Percentiles rank a stretch among this genome's conserved stretches.
phyloP scores from a whole-genome alignment of 2,113 vertebrate genomes.

The Holacanthus passer region DNA sequence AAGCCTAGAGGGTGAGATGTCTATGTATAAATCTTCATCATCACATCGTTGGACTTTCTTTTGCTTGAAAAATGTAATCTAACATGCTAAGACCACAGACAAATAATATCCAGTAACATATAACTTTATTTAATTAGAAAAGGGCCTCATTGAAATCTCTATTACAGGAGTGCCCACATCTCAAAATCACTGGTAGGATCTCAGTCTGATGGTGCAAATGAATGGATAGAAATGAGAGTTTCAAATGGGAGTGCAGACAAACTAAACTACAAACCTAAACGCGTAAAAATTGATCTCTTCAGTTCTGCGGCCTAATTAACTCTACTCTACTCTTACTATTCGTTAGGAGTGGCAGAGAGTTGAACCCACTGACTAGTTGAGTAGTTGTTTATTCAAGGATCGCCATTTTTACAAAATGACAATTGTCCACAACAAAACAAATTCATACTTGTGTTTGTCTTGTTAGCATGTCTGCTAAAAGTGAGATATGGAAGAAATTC shows the following conservation, averaged over 20 bases:
- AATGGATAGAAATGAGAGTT: no score
- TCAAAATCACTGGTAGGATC: background rate
- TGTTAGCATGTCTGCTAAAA: background rate
- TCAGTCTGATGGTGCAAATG: background rate
- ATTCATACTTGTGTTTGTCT: background rate
- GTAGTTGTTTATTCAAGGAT: background rate
- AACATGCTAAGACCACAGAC: background rate
- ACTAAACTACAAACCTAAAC: no score
- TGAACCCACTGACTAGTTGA: background rate
- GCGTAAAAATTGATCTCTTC: no score
- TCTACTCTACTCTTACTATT: slow-evolving; percentile 49
- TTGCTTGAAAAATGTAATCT: background rate
- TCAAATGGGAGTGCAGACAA: no score
- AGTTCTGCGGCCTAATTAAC: background rate
- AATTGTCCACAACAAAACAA: background rate
- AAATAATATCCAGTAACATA: background rate
- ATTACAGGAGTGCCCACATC: background rate
- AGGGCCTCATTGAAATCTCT: background rate
- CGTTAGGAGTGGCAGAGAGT: slow-evolving; percentile 19
- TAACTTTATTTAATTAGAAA: background rate
- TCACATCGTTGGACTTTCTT: background rate
- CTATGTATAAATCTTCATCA: background rate
- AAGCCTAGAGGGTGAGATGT: background rate
- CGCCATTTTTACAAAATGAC: background rate
- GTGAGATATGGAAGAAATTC: background rate